These are phyloP conservation scores for Tragelaphus imberbis DNA, from an alignment of 2,113 vertebrate genomes.

Conservation along the genomic window DNA sequence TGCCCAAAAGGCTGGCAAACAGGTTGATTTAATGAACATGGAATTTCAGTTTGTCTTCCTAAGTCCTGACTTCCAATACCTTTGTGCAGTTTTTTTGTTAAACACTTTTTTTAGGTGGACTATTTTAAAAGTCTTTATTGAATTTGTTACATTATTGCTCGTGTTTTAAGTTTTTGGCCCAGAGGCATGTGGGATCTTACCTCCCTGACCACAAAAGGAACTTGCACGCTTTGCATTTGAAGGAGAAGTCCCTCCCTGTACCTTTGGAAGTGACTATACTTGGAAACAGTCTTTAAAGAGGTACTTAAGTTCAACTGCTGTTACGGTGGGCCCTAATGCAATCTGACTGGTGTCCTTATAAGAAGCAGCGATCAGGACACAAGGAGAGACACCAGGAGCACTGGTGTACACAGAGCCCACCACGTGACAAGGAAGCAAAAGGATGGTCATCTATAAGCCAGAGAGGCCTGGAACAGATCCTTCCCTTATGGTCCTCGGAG, in stretches of 20 bases:
- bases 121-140: not conserved
- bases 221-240: not conserved
- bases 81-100: not conserved
- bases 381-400: not conserved
- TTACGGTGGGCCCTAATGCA: not conserved
- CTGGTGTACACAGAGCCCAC: not conserved
- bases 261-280: not conserved
- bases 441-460: rapidly evolving
- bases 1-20: not conserved
- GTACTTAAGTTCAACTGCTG: not conserved
- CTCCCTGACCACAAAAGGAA: not conserved
- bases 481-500: not conserved
- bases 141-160: not conserved
- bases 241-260: not conserved
- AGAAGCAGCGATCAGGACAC: not conserved
- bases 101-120: not conserved
- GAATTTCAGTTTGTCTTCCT: not conserved
- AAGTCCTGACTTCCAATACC: not conserved
- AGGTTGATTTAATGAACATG: not conserved
- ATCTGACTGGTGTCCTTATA: not conserved
- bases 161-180: not conserved
- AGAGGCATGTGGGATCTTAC: not conserved
- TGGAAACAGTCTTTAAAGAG: not conserved
- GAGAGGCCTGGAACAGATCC: not conserved
- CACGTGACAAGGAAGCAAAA: not conserved